These are phyloP conservation scores for Aulostomus chinensis DNA, from an alignment of 2,797 vertebrate species.

Conservation along the genomic window DNA sequence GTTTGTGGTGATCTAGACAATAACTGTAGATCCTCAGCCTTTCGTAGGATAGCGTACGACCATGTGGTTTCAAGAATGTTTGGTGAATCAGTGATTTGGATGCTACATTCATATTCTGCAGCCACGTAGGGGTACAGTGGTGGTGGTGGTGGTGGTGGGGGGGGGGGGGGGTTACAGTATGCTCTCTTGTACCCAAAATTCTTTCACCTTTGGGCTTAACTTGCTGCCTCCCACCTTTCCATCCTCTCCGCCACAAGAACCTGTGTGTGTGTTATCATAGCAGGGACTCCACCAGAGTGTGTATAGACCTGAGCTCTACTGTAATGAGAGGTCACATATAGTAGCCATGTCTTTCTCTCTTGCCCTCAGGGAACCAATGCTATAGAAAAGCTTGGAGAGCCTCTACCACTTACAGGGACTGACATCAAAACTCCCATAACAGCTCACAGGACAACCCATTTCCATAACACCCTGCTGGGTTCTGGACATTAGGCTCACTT, in stretches of 20 bases:
- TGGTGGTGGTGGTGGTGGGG: too few species aligned
- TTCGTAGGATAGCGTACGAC: too few species aligned
- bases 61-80: too few species aligned
- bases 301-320: constrained; percentile 21
- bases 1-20: too few species aligned
- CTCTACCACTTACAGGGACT: constrained; percentile 41
- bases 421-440: constrained; percentile 57
- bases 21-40: too few species aligned
- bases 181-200: too few species aligned
- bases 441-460: too few species aligned
- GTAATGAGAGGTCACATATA: constrained; percentile 18
- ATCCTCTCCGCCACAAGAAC: not conserved
- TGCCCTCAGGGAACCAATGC: constrained; percentile 30
- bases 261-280: constrained; percentile 13
- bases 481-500: constrained; percentile 55
- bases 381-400: constrained; percentile 36
- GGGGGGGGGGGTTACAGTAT: too few species aligned
- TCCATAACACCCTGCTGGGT: too few species aligned
- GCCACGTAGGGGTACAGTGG: too few species aligned
- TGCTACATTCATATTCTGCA: too few species aligned
- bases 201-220: not conserved
- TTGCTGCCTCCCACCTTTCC: constrained; percentile 1
- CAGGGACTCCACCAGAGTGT: constrained; percentile 15
- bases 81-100: too few species aligned
- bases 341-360: constrained; percentile 36